Base-by-base conservation (phyloP, 2,797 vertebrate genomes). In the Coranthus polyacanthus region DNA sequence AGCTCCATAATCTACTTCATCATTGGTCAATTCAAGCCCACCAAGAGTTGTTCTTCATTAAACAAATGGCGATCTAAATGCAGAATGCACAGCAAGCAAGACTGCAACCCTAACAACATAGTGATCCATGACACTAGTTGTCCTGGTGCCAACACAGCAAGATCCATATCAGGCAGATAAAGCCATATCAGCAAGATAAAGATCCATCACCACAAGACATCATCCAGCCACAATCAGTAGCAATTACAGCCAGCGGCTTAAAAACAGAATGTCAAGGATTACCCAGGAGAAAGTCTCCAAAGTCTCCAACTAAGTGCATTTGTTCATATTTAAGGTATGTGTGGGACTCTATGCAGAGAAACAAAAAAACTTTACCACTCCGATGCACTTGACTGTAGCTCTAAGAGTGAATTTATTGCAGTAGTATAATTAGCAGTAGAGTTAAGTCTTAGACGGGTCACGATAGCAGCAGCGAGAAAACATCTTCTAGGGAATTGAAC, bases 401-500 rank as follows among this genome's bases (percentile, higher is more conserved):
- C 15, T 39, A 34, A 53, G 18, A 17, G 10, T 36, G n/a, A 47
- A 51, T 61, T 34, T 64, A 69, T 76, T 68, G 63, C 69, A 61
- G 26, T 32, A 20, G 44, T 42, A 50, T 83, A 81, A 86, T 83
- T 84, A 83, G 34, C 55, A 61, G 43, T 51, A 79, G 79, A 75
- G 79, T 84, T 83, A 84, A 82, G 81, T 66, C 80, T 75, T 64
- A 85, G 70, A 58, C 51, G 16, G 77, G 81, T 56, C 71, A 71
- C 69, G 56, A 70, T 57, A 65, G 60, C 16, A 69, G 82, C 81
- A 84, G 82, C 76, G 49, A 66, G 68, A 70, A 68, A 81, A 41
- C 75, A 71, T 87, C 75, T 90, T 88, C 73, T 17, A 71, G 82
- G 84, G 87, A 89, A 88, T 92, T 88, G 62, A 81, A 87, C 77